Percentiles rank a stretch among this genome's conserved stretches.
Conservation (phyloP, 2,797 vertebrate species). For the Gymnopithys bicolor region DNA sequence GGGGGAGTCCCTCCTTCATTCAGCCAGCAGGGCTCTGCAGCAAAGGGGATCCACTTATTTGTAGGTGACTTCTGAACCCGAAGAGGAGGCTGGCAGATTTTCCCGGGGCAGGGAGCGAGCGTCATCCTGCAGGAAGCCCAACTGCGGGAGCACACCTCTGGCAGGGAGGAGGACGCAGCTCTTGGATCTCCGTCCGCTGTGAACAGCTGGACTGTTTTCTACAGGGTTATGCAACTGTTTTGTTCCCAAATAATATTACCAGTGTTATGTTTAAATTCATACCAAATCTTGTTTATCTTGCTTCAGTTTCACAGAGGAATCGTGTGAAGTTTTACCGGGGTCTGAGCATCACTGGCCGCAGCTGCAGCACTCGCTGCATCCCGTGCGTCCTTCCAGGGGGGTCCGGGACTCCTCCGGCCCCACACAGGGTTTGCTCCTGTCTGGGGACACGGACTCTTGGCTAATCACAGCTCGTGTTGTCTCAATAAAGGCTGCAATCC, state of each 20-base stretch:
- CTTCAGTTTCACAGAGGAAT: constrained; percentile 76
- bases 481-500: neutral
- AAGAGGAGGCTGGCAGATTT: neutral
- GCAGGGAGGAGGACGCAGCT: neutral
- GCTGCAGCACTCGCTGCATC: neutral
- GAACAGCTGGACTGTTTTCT: constrained; percentile 57
- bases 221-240: constrained; percentile 44
- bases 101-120: neutral
- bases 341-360: neutral
- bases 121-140: neutral
- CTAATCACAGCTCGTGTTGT: neutral
- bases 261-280: constrained; percentile 61
- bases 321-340: constrained; percentile 80
- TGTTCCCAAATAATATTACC: constrained; percentile 63
- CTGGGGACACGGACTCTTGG: neutral
- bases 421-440: neutral
- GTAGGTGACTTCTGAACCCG: neutral
- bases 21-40: constrained; percentile 1
- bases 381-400: accelerated
- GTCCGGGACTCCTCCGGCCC: neutral
- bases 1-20: too few species aligned
- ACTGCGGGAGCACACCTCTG: neutral
- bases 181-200: neutral
- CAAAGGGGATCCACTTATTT: neutral
- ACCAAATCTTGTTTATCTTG: constrained; percentile 79